Evolutionary conservation across 2,113 vertebrate species (phyloP).

Genomic region (Micronisus gabar): DNA sequence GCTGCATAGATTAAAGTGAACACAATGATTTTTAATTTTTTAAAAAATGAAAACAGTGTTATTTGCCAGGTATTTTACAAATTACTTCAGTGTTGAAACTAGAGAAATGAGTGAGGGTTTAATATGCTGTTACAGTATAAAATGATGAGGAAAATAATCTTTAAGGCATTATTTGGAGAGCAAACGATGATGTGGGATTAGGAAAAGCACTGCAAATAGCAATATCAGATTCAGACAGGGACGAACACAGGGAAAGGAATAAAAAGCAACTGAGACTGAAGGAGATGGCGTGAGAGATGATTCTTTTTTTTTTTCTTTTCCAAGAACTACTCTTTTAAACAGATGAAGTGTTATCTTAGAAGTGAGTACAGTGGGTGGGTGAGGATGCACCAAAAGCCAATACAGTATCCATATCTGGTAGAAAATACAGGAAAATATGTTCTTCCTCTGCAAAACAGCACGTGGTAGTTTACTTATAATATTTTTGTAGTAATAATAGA

Average conservation of each 20-base stretch:
- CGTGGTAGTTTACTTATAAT: background rate
- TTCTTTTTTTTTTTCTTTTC: background rate
- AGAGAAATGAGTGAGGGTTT: background rate
- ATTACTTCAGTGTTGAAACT: background rate
- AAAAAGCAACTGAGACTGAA: background rate
- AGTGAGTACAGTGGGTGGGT: background rate
- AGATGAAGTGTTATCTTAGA: background rate
- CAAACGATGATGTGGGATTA: background rate
- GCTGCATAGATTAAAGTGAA: background rate
- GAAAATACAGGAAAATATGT: background rate
- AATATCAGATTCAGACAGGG: background rate
- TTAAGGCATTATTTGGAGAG: background rate
- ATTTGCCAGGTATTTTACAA: background rate
- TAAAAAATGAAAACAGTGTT: background rate
- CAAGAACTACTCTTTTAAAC: background rate
- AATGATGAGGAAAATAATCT: background rate
- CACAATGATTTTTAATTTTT: background rate
- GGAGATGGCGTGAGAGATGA: background rate
- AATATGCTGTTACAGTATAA: background rate
- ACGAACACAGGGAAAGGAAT: background rate
- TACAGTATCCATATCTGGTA: background rate
- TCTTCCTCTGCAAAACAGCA: background rate
- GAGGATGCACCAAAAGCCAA: background rate
- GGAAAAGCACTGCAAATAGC: background rate
- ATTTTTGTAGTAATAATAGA: background rate